Evolutionary conservation across 1,140 invertebrate species (phyloP).

Genomic region (Homarus americanus): DNA sequence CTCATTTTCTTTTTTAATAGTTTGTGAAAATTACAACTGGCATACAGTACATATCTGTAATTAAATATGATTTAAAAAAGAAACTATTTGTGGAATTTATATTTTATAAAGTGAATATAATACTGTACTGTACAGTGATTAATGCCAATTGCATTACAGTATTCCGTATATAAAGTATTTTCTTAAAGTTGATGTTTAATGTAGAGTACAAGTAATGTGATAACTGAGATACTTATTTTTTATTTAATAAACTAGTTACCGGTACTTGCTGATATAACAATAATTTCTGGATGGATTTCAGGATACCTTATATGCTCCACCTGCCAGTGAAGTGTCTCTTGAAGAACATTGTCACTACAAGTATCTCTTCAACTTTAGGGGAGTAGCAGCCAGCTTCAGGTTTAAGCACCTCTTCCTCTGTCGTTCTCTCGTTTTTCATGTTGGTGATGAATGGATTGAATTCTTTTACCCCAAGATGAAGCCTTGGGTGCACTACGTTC

Average conservation of each 20-base stretch:
- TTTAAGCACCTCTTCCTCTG: conserved; percentile 97
- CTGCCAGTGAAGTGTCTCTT: conserved; percentile 92
- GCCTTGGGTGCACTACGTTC: conserved; percentile 98
- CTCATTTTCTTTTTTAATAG: background rate
- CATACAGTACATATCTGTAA: conserved; percentile 47
- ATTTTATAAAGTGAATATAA: too few relatives aligned
- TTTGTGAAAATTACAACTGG: conserved; percentile 10
- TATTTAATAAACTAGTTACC: too few relatives aligned
- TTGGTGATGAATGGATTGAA: conserved; percentile 96
- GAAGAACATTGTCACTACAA: conserved; percentile 96
- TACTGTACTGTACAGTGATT: too few relatives aligned
- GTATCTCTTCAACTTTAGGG: conserved; percentile 96
- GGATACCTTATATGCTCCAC: conserved; percentile 90
- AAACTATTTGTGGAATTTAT: too few relatives aligned
- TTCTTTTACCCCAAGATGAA: conserved; percentile 96
- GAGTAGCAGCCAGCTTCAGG: conserved; percentile 98
- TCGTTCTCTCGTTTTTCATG: conserved; percentile 96
- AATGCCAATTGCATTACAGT: too few relatives aligned
- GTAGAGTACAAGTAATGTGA: too few relatives aligned
- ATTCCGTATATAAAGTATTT: too few relatives aligned
- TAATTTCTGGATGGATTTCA: conserved; percentile 79
- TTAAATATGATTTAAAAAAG: conserved; percentile 46
- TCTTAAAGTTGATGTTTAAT: too few relatives aligned
- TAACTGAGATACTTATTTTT: too few relatives aligned
- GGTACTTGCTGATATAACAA: too few relatives aligned